Evolutionary conservation across 2,113 vertebrate species (phyloP).

Genomic region (Accipiter virgatus): DNA sequence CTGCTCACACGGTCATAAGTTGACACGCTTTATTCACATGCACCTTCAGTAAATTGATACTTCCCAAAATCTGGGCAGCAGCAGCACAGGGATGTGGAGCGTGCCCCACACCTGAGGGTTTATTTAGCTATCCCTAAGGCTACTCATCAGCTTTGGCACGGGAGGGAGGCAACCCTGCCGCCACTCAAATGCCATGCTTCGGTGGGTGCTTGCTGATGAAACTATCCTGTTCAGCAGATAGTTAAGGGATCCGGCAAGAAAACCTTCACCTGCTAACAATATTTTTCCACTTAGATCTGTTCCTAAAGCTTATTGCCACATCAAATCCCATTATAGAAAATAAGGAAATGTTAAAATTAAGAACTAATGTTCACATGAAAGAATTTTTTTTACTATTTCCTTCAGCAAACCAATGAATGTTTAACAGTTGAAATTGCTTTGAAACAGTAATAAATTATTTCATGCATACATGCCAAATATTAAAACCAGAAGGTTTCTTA

Average conservation of each 20-base stretch:
- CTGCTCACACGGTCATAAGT: fast-evolving
- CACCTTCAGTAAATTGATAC: fast-evolving
- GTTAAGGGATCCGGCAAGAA: background rate
- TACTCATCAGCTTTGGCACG: background rate
- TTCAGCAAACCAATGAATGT: conserved; percentile 71
- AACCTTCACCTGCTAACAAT: conserved; percentile 65
- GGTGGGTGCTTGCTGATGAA: background rate
- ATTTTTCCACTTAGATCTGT: conserved; percentile 62
- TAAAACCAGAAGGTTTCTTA: conserved; percentile 72
- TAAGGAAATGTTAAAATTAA: conserved; percentile 76
- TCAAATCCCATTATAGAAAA: conserved; percentile 69
- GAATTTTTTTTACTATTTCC: conserved; percentile 63
- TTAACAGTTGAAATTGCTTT: conserved; percentile 70
- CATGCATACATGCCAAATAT: conserved; percentile 68
- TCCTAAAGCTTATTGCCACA: conserved; percentile 64
- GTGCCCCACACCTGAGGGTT: background rate
- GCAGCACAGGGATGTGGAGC: background rate
- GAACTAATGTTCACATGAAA: conserved; percentile 74
- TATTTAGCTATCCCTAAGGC: background rate
- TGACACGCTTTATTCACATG: background rate
- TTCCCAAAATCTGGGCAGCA: background rate
- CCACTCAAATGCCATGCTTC: background rate
- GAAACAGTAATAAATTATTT: conserved; percentile 75
- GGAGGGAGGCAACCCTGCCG: background rate
- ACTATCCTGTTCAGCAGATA: background rate